A percentile compares a stretch with the other conserved stretches of the same genome.
phyloP scores from a whole-genome alignment of 2,797 vertebrate genomes.

The Manis pentadactyla region DNA sequence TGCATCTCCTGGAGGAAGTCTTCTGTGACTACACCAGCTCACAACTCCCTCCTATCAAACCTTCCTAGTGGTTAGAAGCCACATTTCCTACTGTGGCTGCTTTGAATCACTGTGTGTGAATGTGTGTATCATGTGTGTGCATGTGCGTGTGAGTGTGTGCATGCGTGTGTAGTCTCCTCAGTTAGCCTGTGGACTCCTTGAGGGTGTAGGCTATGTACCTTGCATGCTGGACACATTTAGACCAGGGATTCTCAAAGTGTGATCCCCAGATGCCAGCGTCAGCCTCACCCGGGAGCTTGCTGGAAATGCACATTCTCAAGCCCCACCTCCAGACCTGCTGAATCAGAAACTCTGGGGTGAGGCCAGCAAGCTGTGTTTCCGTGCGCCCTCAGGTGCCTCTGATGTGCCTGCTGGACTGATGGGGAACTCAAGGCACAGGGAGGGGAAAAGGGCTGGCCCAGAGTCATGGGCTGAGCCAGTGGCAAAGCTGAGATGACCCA shows the following conservation, averaged over 20 bases:
- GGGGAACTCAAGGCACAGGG: background rate
- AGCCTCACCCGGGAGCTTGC: background rate
- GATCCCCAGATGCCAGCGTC: background rate
- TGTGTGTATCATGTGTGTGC: background rate
- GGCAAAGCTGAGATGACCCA: background rate
- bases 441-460: background rate
- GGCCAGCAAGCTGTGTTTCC: background rate
- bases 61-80: background rate
- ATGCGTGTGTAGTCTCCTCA: background rate
- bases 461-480: background rate
- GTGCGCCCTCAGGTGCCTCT: background rate
- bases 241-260: background rate
- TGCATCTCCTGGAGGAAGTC: conserved; percentile 32
- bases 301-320: conserved; percentile 3
- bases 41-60: background rate
- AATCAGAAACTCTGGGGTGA: background rate
- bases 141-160: fast-evolving
- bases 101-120: background rate
- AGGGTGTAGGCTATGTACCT: background rate
- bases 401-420: background rate
- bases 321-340: background rate
- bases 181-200: background rate
- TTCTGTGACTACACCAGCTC: background rate
- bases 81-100: background rate
- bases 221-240: background rate